Conservation (phyloP, 1,140 invertebrate species). For the Aphelinus atriplicis region DNA sequence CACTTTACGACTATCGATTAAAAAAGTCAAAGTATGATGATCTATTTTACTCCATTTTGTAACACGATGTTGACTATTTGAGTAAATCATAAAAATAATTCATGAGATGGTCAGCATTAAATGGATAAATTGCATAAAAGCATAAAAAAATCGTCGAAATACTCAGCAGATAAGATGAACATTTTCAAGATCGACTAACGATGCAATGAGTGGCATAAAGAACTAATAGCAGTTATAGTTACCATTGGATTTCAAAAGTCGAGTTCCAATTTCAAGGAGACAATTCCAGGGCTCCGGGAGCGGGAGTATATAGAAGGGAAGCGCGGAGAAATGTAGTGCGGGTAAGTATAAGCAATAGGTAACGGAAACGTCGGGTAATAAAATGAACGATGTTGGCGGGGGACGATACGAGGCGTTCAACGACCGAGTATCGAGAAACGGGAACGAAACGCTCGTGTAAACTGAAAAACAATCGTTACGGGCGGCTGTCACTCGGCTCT, state of each 20-base stretch:
- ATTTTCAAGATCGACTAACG: slow-evolving; percentile 4
- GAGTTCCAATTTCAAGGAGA: no score
- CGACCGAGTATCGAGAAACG: slow-evolving; percentile 24
- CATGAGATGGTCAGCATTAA: background rate
- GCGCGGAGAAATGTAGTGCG: background rate
- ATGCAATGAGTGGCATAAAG: background rate
- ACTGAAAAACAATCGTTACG: slow-evolving; percentile 36
- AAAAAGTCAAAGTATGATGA: background rate
- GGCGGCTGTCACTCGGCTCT: slow-evolving; percentile 24
- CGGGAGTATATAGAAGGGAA: background rate
- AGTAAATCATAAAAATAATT: background rate
- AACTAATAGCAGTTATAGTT: no score
- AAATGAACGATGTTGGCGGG: background rate
- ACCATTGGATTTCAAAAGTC: no score
- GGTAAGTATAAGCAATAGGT: background rate
- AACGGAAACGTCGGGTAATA: slow-evolving; percentile 20
- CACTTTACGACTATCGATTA: background rate
- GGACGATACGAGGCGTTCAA: slow-evolving; percentile 1
- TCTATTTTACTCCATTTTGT: background rate
- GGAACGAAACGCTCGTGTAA: slow-evolving; percentile 15
- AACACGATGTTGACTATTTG: background rate
- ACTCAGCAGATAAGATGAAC: background rate
- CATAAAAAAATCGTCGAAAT: background rate
- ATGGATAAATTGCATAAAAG: no score
- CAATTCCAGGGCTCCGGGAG: no score